A percentile compares a stretch with the other conserved stretches of the same genome.
Conservation (phyloP, 2,797 vertebrate genomes). For the Rallus crepitans region DNA sequence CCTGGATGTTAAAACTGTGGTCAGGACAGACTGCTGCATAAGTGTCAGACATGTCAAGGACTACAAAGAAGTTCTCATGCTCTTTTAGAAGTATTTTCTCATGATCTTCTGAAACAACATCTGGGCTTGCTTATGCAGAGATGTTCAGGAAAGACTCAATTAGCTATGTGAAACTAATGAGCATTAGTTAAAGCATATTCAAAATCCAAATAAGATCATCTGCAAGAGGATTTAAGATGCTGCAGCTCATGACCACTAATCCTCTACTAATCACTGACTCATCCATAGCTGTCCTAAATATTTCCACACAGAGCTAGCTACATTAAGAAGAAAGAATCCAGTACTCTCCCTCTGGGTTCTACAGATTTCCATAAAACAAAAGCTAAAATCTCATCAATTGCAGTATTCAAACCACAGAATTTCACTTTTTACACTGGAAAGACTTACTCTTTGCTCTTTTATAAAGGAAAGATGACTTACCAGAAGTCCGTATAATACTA, state of each 20-base stretch:
- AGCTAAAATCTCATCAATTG: background rate
- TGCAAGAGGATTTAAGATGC: background rate
- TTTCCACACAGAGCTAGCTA: background rate
- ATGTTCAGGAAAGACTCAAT: conserved; percentile 42
- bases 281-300: background rate
- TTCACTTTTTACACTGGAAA: conserved; percentile 32
- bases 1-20: background rate
- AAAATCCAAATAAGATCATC: conserved; percentile 1
- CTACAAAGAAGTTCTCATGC: background rate
- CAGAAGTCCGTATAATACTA: background rate
- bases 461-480: background rate
- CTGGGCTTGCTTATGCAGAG: conserved; percentile 26
- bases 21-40: background rate
- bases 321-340: background rate
- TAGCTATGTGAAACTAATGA: conserved; percentile 13
- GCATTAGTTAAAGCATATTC: background rate
- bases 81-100: conserved; percentile 42
- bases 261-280: background rate
- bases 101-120: conserved; percentile 44
- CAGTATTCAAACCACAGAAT: background rate
- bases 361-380: background rate
- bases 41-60: background rate
- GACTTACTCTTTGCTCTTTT: background rate
- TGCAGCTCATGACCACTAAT: conserved; percentile 8
- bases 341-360: background rate